A percentile compares a stretch with the other conserved stretches of the same genome.
These are phyloP conservation scores for Aphyosemion australe DNA, from an alignment of 2,113 vertebrate species.

Conservation along the genomic window DNA sequence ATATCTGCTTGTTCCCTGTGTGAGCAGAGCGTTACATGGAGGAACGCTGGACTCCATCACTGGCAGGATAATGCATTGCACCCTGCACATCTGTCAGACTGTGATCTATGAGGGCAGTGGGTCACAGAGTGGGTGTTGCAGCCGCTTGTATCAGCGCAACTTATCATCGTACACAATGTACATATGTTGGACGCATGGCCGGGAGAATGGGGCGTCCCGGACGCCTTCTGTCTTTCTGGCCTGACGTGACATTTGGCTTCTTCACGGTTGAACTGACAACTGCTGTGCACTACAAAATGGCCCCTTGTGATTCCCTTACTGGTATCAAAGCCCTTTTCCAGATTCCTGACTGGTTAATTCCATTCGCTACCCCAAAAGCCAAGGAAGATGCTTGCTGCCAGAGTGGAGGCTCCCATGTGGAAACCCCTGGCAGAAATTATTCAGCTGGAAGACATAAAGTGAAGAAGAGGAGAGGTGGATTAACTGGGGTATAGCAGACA, in stretches of 20 bases:
- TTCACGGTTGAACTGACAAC: constrained; percentile 50
- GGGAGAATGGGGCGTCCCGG: not conserved
- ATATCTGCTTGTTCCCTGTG: constrained; percentile 23
- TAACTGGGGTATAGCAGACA: constrained; percentile 11
- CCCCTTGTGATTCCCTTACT: constrained; percentile 51
- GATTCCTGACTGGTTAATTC: constrained; percentile 67
- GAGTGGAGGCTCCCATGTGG: constrained; percentile 57
- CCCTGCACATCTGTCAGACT: constrained; percentile 15
- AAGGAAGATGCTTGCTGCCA: constrained; percentile 61
- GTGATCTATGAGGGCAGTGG: constrained; percentile 32
- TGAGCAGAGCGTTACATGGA: constrained; percentile 22
- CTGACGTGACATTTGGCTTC: constrained; percentile 67
- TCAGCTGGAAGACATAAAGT: constrained; percentile 38
- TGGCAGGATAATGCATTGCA: constrained; percentile 7
- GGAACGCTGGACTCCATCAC: constrained; percentile 3
- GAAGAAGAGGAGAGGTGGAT: constrained; percentile 10
- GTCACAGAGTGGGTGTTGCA: constrained; percentile 56
- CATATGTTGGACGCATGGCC: constrained; percentile 1
- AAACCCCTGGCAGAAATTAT: constrained; percentile 58
- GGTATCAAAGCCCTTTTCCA: constrained; percentile 47
- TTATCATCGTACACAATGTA: constrained; percentile 41
- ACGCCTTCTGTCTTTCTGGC: constrained; percentile 40
- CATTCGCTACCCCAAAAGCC: constrained; percentile 37
- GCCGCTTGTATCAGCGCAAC: constrained; percentile 57
- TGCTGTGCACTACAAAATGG: constrained; percentile 53